Evolutionary conservation across 2,888 invertebrate genomes (phyloP).

Genomic region (Aelia acuminata): DNA sequence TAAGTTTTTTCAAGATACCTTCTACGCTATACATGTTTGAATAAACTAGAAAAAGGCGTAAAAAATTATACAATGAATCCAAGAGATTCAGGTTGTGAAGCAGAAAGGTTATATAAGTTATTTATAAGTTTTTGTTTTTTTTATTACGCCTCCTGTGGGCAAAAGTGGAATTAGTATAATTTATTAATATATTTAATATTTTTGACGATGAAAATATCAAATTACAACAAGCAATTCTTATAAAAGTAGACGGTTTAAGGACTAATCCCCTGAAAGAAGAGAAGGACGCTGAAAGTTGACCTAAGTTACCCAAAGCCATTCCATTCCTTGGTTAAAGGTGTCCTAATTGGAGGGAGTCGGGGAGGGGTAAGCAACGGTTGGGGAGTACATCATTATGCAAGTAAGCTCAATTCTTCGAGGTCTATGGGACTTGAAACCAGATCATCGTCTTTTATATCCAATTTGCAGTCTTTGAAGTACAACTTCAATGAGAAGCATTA

Average conservation of each 20-base stretch:
- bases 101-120: too few relatives aligned
- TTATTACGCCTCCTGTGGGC: too few relatives aligned
- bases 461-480: not conserved
- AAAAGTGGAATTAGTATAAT: too few relatives aligned
- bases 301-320: not conserved
- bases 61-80: too few relatives aligned
- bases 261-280: not conserved
- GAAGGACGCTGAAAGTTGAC: slow-evolving; percentile 15
- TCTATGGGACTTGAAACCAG: not conserved
- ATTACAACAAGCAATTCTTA: not conserved
- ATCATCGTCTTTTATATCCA: slow-evolving; percentile 15
- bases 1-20: too few relatives aligned
- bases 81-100: too few relatives aligned
- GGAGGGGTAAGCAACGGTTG: not conserved
- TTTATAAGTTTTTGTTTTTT: too few relatives aligned
- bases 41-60: too few relatives aligned
- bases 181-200: too few relatives aligned
- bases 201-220: not conserved
- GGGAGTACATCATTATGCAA: slow-evolving; percentile 28
- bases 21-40: too few relatives aligned
- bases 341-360: not conserved
- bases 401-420: not conserved
- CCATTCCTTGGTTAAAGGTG: not conserved
- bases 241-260: not conserved
- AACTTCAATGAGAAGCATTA: not conserved